Evolutionary conservation across 2,113 vertebrate species (phyloP), one percentile per base, ranked within the genome.

Genomic region (Rhea americana): DNA sequence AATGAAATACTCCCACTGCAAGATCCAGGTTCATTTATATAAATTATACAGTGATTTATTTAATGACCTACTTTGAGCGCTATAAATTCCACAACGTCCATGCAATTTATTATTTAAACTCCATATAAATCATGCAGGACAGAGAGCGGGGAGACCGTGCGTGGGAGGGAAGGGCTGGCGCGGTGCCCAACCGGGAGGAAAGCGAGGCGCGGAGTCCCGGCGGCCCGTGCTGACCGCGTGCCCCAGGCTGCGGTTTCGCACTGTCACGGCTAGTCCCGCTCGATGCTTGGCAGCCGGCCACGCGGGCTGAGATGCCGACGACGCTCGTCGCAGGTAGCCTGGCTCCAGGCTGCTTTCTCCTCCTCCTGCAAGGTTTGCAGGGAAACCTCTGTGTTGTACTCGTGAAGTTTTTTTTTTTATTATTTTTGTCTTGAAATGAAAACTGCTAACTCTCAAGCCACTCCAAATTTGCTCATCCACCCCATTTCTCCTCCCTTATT

Each of bases 31-130:
- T 97, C 77, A 84, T 95, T 96, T 92, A 71, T 95, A 96, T 96
- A 94, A 97, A 92, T 97, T 96, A 96, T 91, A 87, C 81, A 78
- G 87, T 90, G 95, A 96, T 96, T 96, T 97, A 95, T 96, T 90
- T 95, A 96, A 96, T 89, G 91, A 94, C 93, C 95, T 91, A 79
- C 86, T 94, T 91, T 43, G 93, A 96, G 77, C 20, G 45, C 90
- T 91, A 35, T 93, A 90, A 96, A 96, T 97, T 92, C 96, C 73
- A 79, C 66, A 71, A 70, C 12, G n/a, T 92, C 83, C 35, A 2
- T 77, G 70, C 66, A 75, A 95, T 94, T 95, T 89, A 96, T 97
- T 96, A 97, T 96, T 96, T 80, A 96, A 97, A 86, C 61, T 53
- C 51, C 25, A 25, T n/a, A 94, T 95, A 93, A 97, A 97, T 97